Evolutionary conservation across 2,113 vertebrate species (phyloP), one percentile per base, ranked within the genome.

Genomic region (Osmerus mordax): DNA sequence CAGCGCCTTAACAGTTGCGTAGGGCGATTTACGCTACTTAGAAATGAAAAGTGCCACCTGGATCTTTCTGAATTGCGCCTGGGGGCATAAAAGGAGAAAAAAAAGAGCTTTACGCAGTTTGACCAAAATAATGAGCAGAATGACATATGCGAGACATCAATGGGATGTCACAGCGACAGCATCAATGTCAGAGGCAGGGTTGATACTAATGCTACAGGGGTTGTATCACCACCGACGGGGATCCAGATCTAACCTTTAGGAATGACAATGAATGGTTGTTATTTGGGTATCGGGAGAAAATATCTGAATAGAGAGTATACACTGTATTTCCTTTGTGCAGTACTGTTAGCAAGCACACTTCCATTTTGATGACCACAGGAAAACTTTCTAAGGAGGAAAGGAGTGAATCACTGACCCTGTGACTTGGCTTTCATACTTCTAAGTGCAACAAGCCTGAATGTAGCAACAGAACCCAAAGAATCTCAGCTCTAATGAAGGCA

Each of bases 91-190:
- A 78, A 67, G 67, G 62, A 71, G 83, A 72, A 67, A 75, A 64
- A 28, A 15, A 21, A 59, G 28, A 76, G 68, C 68, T 79, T 82
- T 79, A 70, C 80, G 67, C 77, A 53, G 77, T 86, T 84, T 84
- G 72, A 71, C 65, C 68, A 86, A 85, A 90, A 90, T 92, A 92
- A 93, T 88, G 90, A 92, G 89, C 78, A 62, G 68, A 79, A 84
- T 88, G 86, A 86, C 87, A 91, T 88, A 87, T 81, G 83, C 82
- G 67, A 67, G 63, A 65, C 80, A 76, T 90, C 86, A 65, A 90
- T 86, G 86, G 81, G 74, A 75, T 87, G 85, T 87, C 80, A 78
- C 88, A 87, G 75, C 78, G 84, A 79, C 83, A 78, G 65, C 84
- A 66, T 86, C 77, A 67, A 74, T 89, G 87, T 90, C 89, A 89